Conservation (phyloP, 2,113 vertebrate species). For the Cynocephalus volans region DNA sequence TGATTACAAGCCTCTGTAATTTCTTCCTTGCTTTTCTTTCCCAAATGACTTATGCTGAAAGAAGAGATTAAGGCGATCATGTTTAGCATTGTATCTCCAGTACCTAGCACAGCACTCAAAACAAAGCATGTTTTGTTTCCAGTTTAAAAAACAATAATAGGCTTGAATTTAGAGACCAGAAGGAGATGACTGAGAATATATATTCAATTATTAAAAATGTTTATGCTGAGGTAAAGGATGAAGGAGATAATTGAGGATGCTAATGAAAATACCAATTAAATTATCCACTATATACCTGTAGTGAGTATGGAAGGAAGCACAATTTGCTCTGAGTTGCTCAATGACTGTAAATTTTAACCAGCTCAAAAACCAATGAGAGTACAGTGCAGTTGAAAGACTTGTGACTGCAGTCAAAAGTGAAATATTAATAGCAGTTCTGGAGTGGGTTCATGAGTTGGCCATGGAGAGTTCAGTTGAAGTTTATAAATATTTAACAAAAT, state of each 20-base stretch:
- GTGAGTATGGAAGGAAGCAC: slow-evolving; percentile 1
- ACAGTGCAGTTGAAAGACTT: not conserved
- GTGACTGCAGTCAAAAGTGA: not conserved
- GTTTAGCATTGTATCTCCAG: not conserved
- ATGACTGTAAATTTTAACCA: not conserved
- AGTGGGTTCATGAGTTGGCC: not conserved
- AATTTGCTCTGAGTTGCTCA: not conserved
- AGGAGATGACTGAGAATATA: not conserved
- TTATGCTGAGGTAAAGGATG: not conserved
- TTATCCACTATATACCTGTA: not conserved
- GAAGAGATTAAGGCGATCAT: not conserved
- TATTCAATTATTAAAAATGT: not conserved
- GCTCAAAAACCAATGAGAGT: not conserved
- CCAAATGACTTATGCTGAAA: not conserved
- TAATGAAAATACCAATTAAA: slow-evolving; percentile 23
- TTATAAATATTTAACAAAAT: not conserved
- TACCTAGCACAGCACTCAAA: not conserved
- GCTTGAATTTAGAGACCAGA: not conserved
- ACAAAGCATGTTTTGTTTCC: not conserved
- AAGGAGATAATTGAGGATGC: not conserved
- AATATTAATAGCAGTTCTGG: slow-evolving; percentile 2
- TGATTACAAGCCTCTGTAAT: not conserved
- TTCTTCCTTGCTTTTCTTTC: not conserved
- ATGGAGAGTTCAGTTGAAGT: not conserved
- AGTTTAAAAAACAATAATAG: not conserved